Evolutionary conservation across 35 echinoderm and acorn worm species (phyloP), one percentile per base, ranked within the genome.

Genomic region (Eucidaris tribuloides): DNA sequence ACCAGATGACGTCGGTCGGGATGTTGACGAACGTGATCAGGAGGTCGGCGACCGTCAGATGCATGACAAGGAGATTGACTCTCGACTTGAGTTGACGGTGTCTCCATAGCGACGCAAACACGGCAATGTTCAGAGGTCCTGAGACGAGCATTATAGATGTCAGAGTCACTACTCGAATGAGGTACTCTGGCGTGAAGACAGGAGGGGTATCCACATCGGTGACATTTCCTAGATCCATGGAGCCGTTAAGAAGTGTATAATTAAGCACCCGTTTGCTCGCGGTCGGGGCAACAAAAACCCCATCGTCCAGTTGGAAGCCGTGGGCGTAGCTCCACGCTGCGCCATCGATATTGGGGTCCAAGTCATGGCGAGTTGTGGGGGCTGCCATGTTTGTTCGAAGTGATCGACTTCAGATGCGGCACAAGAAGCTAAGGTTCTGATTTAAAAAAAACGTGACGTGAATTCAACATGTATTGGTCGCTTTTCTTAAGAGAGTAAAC

Each of bases 51-150:
- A 93, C 44, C 60, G 79, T 66, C 29, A 93, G 78, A 55, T 87
- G 90, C 59, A 93, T 82, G 4, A 87, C 79, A 46, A 97, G 65
- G 28, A 97, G 62, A 63, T 92, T 97, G 18, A 97, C 84, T 0
- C 94, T 79, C 14, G 94, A 92, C 55, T 81, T 85, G 30, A 62
- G 82, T 46, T 72, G 62, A 32, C 92, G 77, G 4, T 86, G 43
- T 3, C 74, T 72, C 58, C 77, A 71, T 31, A 94, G 79, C 33
- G 89, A 79, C 27, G 23, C 34, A 38, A 88, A 45, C 4, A 88
- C 85, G 23, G 59, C 85, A 18, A 80, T n/a, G 38, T 88, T 88
- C 5, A 60, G 76, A n/a, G 60, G 58, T 22, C 46, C 59, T 25
- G 85, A 88, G 27, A 88, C 27, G 15, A 88, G 58, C 58, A 88